These are phyloP conservation scores for Ennomos quercinarius DNA, from an alignment of 2,888 invertebrate species.

Conservation along the genomic window DNA sequence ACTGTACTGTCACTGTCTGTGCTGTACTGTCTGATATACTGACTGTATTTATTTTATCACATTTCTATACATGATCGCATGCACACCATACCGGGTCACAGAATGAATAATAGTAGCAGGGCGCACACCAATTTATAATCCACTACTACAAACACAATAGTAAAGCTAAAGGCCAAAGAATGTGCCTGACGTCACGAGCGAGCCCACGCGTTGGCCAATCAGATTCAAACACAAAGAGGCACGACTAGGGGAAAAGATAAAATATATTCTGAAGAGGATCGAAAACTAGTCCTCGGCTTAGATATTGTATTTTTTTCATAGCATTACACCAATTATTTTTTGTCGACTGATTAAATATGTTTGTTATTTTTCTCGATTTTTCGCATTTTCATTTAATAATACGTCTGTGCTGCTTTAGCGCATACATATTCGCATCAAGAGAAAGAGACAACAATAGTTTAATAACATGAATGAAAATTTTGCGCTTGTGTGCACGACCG, in stretches of 20 bases:
- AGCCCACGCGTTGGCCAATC: constrained; percentile 83
- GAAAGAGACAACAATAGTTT: constrained; percentile 72
- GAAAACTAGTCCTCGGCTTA: neutral
- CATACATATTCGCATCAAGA: constrained; percentile 39
- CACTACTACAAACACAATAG: constrained; percentile 58
- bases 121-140: constrained; percentile 36
- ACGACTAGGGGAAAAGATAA: constrained; percentile 79
- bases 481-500: constrained; percentile 60
- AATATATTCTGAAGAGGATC: constrained; percentile 23
- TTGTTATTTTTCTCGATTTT: constrained; percentile 2
- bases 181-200: constrained; percentile 81
- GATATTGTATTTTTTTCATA: neutral
- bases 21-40: too few relatives aligned
- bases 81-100: constrained; percentile 13
- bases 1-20: too few relatives aligned
- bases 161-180: constrained; percentile 77
- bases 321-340: too few relatives aligned
- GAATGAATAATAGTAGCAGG: too few relatives aligned
- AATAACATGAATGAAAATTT: constrained; percentile 80
- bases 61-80: constrained; percentile 25
- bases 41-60: neutral
- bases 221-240: constrained; percentile 85
- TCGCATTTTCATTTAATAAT: constrained; percentile 20
- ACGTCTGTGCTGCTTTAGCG: constrained; percentile 48
- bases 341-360: neutral